A percentile compares a stretch with the other conserved stretches of the same genome.
These are phyloP conservation scores for Pelosia muscerda DNA, from an alignment of 2,888 invertebrate species.

Conservation along the genomic window DNA sequence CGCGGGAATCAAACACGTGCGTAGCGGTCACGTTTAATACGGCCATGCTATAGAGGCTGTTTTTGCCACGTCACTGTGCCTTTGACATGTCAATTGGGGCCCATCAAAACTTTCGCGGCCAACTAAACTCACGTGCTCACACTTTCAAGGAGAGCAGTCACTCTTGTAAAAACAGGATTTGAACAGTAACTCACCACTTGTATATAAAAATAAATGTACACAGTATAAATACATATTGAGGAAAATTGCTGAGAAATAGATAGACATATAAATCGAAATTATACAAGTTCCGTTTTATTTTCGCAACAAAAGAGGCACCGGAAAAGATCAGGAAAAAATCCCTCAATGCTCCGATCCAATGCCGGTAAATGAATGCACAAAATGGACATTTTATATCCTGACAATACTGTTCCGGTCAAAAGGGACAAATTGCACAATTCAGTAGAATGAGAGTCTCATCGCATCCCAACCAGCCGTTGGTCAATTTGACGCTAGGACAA, in stretches of 20 bases:
- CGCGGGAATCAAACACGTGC: no score
- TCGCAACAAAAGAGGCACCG: background rate
- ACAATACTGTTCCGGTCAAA: conserved; percentile 4
- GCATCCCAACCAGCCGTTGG: background rate
- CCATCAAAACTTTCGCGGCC: no score
- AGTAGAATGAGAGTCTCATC: background rate
- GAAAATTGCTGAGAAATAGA: background rate
- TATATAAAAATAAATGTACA: no score
- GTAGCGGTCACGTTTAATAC: no score
- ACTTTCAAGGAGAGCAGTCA: no score
- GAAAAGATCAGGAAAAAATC: background rate
- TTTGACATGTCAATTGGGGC: no score
- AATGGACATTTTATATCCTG: background rate
- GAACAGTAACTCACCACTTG: no score
- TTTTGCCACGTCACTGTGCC: no score
- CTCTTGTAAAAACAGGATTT: no score
- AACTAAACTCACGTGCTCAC: no score
- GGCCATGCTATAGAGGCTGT: no score
- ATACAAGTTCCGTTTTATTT: background rate
- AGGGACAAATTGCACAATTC: background rate
- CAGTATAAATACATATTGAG: no score
- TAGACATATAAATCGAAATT: background rate
- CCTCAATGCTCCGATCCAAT: background rate
- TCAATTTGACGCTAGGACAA: background rate
- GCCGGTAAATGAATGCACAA: background rate